Evolutionary conservation across 2,113 vertebrate genomes (phyloP).

Genomic region (Oceanites oceanicus): DNA sequence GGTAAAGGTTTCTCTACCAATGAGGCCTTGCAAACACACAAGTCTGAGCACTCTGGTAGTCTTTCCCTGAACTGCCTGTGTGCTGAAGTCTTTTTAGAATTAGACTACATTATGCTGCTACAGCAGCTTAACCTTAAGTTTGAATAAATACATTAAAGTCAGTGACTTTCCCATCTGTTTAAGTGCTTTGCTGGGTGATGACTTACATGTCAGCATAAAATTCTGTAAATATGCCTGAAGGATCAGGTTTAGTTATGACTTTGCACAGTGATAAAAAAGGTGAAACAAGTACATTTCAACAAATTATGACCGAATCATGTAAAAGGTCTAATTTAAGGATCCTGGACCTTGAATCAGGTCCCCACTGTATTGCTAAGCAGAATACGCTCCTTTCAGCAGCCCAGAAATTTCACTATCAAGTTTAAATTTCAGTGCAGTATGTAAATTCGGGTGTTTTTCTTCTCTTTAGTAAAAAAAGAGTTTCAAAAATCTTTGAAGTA

Average conservation of each 20-base stretch:
- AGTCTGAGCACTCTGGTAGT: background rate
- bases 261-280: slow-evolving; percentile 12
- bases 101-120: background rate
- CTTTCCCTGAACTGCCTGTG: background rate
- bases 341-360: background rate
- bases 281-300: background rate
- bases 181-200: slow-evolving; percentile 7
- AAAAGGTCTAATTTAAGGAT: background rate
- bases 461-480: no score
- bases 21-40: background rate
- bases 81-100: background rate
- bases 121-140: slow-evolving; percentile 19
- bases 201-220: background rate
- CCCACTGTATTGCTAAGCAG: background rate
- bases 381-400: background rate
- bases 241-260: slow-evolving; percentile 1
- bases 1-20: background rate
- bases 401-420: background rate
- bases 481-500: no score
- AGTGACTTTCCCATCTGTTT: background rate
- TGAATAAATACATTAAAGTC: background rate
- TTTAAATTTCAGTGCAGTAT: background rate
- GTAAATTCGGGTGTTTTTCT: background rate
- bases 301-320: background rate
- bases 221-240: background rate